A percentile compares a stretch with the other conserved stretches of the same genome.
Conservation (phyloP, 1,140 invertebrate genomes). For the Cyphomyrmex costatus region DNA sequence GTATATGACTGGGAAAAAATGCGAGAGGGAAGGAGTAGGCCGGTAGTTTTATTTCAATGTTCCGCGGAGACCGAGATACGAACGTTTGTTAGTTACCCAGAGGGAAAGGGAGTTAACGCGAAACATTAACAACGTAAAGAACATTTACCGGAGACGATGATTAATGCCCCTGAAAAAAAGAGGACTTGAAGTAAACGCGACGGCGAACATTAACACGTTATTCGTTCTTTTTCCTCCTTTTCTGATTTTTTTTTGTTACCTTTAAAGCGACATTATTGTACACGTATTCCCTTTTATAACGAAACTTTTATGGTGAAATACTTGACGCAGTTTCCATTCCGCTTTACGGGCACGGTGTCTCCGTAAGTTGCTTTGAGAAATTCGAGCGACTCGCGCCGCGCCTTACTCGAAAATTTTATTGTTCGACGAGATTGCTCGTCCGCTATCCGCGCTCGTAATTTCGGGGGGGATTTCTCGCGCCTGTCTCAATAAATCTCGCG, state of each 20-base stretch:
- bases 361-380: slow-evolving; percentile 64
- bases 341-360: slow-evolving; percentile 64
- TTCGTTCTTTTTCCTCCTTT: not conserved
- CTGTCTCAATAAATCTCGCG: slow-evolving; percentile 63
- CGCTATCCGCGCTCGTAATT: slow-evolving; percentile 60
- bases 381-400: slow-evolving; percentile 41
- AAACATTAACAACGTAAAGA: slow-evolving; percentile 51
- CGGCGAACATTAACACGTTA: slow-evolving; percentile 52
- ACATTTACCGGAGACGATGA: slow-evolving; percentile 48
- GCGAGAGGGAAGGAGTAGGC: not conserved
- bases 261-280: slow-evolving; percentile 14
- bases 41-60: slow-evolving; percentile 61
- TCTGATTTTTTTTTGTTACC: not conserved
- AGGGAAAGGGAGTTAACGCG: not conserved
- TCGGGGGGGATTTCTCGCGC: slow-evolving; percentile 58
- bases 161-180: slow-evolving; percentile 36
- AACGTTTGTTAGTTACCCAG: slow-evolving; percentile 39
- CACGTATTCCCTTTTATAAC: not conserved
- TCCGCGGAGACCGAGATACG: slow-evolving; percentile 27
- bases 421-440: slow-evolving; percentile 66
- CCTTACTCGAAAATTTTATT: slow-evolving; percentile 69
- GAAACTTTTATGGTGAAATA: slow-evolving; percentile 62
- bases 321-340: slow-evolving; percentile 67
- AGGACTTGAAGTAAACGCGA: slow-evolving; percentile 47
- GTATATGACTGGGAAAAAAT: slow-evolving; percentile 61